These are phyloP conservation scores for Ibycter americanus DNA, from an alignment of 2,797 vertebrate genomes.

Conservation along the genomic window DNA sequence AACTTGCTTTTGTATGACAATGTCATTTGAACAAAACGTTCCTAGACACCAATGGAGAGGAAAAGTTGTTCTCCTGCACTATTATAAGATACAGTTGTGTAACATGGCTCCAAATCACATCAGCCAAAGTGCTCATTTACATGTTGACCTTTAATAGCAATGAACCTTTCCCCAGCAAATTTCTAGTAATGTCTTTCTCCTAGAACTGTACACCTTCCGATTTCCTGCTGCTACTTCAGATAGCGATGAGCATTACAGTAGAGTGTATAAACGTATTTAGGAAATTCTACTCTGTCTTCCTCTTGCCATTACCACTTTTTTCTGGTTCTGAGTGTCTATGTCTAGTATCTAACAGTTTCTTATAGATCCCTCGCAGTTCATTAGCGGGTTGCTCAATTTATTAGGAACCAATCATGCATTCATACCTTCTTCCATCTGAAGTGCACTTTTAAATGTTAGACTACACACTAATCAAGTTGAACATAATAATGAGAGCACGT, in stretches of 20 bases:
- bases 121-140: background rate
- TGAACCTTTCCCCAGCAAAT: background rate
- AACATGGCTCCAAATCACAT: background rate
- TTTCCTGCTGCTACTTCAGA: background rate
- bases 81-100: background rate
- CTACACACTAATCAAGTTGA: constrained; percentile 81
- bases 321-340: constrained; percentile 41
- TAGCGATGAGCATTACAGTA: background rate
- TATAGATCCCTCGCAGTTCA: constrained; percentile 73
- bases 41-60: background rate
- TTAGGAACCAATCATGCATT: constrained; percentile 83
- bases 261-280: background rate
- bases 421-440: constrained; percentile 78
- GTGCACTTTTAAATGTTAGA: constrained; percentile 81
- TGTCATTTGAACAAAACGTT: background rate
- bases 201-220: background rate
- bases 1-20: background rate
- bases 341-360: constrained; percentile 58
- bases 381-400: constrained; percentile 76
- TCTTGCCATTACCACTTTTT: background rate
- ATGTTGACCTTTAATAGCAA: background rate
- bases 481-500: constrained; percentile 79
- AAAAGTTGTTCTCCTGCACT: background rate
- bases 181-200: background rate
- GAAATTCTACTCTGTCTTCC: background rate